Conservation (phyloP, 2,888 invertebrate genomes). For the Tetranychus truncatus region DNA sequence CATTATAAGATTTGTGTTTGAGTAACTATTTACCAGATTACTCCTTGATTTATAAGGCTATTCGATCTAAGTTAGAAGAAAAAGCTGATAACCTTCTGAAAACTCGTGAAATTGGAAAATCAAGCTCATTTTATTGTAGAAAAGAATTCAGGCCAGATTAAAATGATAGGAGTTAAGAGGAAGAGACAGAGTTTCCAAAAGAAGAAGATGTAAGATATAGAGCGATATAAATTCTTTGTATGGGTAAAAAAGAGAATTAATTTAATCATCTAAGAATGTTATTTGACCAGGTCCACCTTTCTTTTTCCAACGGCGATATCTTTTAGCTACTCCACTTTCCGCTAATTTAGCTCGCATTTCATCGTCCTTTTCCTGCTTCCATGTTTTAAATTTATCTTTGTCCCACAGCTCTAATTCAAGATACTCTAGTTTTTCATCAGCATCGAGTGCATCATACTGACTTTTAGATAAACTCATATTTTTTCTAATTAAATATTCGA, state of each 20-base stretch:
- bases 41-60: too few relatives aligned
- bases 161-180: conserved; percentile 45
- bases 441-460: conserved; percentile 46
- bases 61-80: conserved; percentile 80
- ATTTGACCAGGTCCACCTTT: conserved; percentile 72
- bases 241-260: not conserved
- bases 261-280: conserved; percentile 56
- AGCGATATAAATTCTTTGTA: too few relatives aligned
- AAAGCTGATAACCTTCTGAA: conserved; percentile 71
- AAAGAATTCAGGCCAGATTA: conserved; percentile 39
- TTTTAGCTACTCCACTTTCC: conserved; percentile 67
- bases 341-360: conserved; percentile 64
- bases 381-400: conserved; percentile 52
- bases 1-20: conserved; percentile 68
- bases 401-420: conserved; percentile 61
- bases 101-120: conserved; percentile 69
- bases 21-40: conserved; percentile 87
- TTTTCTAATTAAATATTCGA: conserved; percentile 61
- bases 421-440: conserved; percentile 52
- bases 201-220: too few relatives aligned
- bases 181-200: too few relatives aligned
- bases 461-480: conserved; percentile 39
- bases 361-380: conserved; percentile 65
- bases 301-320: conserved; percentile 71
- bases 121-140: conserved; percentile 56